Conservation (phyloP, 2,888 invertebrate genomes). For the Lepidochitona cinerea region DNA sequence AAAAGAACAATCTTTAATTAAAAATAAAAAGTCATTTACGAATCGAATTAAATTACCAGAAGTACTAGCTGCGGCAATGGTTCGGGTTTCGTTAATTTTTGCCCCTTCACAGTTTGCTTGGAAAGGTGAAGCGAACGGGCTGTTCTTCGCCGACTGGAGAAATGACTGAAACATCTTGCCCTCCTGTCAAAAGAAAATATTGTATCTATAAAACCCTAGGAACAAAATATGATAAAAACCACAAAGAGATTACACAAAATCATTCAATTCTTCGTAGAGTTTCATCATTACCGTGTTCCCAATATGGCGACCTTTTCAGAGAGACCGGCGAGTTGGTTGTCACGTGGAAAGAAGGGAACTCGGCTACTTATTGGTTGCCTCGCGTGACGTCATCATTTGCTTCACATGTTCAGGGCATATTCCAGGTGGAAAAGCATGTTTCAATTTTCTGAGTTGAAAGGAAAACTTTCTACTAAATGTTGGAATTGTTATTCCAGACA, state of each 20-base stretch:
- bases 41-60: slow-evolving; percentile 30
- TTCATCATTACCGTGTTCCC: not conserved
- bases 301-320: not conserved
- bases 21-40: too few relatives aligned
- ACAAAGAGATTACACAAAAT: not conserved
- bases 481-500: too few relatives aligned
- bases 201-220: not conserved
- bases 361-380: not conserved
- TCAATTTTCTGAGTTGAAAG: too few relatives aligned
- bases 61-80: slow-evolving; percentile 66
- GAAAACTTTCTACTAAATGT: too few relatives aligned
- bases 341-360: not conserved
- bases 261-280: not conserved
- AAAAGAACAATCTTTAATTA: too few relatives aligned
- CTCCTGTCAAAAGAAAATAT: not conserved
- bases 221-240: not conserved
- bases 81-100: slow-evolving; percentile 55
- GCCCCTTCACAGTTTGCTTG: slow-evolving; percentile 62
- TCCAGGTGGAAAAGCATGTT: too few relatives aligned
- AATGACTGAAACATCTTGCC: slow-evolving; percentile 63
- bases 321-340: not conserved
- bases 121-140: slow-evolving; percentile 59
- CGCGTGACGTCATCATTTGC: too few relatives aligned
- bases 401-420: too few relatives aligned
- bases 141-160: slow-evolving; percentile 63